Base-by-base conservation (phyloP, 2,797 vertebrate genomes). In the Prunella strophiata region DNA sequence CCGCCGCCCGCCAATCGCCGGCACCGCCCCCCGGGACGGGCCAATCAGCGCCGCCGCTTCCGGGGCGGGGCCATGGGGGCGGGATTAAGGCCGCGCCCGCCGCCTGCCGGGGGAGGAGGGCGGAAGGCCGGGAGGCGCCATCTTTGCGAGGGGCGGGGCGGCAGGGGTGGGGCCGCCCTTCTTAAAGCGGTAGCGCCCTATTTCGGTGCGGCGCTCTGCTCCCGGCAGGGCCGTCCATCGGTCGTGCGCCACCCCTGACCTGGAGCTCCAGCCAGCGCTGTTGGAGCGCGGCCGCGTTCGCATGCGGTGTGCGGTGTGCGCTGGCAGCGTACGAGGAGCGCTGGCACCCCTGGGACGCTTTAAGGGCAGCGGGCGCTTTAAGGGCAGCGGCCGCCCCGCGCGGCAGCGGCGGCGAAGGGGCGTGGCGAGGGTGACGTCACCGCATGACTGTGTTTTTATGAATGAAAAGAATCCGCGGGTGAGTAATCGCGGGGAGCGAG, bases 391-490 rank as follows among this genome's bases (percentile, higher is more conserved):
- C n/a, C 50, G 50, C 61, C 76, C 32, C 22, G 12, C 42, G n/a
- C 25, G 38, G 55, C 7, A 1, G 52, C 7, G 42, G 15, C 34
- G 21, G 43, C 4, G 42, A 32, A 22, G 73, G 82, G 82, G 43
- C 73, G 85, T 18, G 82, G 40, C 2, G 21, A 68, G 11, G 94
- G 96, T 99, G 98, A 99, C 98, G 98, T 99, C 98, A 99, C 97
- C 96, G 97, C 96, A 97, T 98, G 98, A 98, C 98, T 98, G 98
- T 98, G 98, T 99, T 99, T 99, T 99, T 99, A 99, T 99, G 99
- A 99, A 99, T 99, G 99, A 99, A 99, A 99, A 98, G 98, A 99
- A 99, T 99, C 99, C 94, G 98, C 98, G 97, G 96, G 98, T 98
- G 98, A 99, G 99, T 99, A 99, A 99, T 99, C 99, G 98, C 98